These are phyloP conservation scores for Pristionchus maxplancki DNA, from an alignment of 2,888 invertebrate genomes.

Conservation along the genomic window DNA sequence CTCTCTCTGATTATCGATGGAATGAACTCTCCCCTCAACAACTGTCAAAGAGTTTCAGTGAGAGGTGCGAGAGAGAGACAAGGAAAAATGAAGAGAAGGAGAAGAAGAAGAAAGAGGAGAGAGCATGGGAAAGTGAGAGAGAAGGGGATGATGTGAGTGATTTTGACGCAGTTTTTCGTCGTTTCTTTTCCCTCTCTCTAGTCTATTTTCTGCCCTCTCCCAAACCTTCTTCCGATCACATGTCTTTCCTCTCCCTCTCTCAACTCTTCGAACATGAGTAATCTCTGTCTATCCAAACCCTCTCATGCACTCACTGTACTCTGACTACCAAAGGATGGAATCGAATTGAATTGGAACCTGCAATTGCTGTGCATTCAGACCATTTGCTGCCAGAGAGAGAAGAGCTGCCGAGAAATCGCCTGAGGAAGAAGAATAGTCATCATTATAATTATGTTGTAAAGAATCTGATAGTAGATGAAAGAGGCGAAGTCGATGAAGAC, in stretches of 20 bases:
- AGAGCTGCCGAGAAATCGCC: not conserved
- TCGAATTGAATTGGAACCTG: not conserved
- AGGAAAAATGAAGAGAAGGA: not conserved
- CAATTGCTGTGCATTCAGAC: slow-evolving; percentile 1
- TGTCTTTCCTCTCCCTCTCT: slow-evolving; percentile 9
- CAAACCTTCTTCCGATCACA: slow-evolving; percentile 26
- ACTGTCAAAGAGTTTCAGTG: slow-evolving; percentile 13
- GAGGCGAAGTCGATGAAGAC: too few species aligned
- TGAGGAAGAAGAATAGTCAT: not conserved
- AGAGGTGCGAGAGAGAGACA: not conserved
- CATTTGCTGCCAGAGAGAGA: not conserved
- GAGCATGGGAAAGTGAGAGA: slow-evolving; percentile 37
- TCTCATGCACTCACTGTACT: not conserved
- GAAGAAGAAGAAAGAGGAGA: slow-evolving; percentile 38
- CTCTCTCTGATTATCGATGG: not conserved
- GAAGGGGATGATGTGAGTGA: slow-evolving; percentile 6
- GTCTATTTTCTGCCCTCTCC: slow-evolving; percentile 1
- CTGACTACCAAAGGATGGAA: not conserved
- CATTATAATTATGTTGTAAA: not conserved
- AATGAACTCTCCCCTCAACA: slow-evolving; percentile 30
- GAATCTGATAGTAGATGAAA: too few species aligned
- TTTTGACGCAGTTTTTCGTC: slow-evolving; percentile 24
- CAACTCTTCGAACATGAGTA: slow-evolving; percentile 38
- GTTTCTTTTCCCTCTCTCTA: not conserved
- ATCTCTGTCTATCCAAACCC: not conserved